Evolutionary conservation across 2,797 vertebrate species (phyloP), one percentile per base, ranked within the genome.

Genomic region (Kryptopterus vitreolus): DNA sequence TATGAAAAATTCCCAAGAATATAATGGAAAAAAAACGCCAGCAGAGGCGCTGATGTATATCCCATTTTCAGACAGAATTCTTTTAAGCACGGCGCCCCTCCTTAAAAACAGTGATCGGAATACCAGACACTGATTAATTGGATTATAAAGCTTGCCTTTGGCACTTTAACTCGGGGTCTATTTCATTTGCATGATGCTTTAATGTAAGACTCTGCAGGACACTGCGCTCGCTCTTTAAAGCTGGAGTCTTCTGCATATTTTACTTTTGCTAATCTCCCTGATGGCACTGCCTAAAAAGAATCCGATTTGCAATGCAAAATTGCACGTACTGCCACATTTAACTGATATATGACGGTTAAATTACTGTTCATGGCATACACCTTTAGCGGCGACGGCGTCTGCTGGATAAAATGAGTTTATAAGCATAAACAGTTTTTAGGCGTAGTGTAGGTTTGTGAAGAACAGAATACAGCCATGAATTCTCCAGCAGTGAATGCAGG

Each of bases 111-210:
- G 76, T 66, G 62, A 66, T 81, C 6, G 33, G 76, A 76, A 76
- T 79, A 69, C 86, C 89, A 90, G 88, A 90, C 81, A 53, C 87
- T 88, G 88, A 91, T 91, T 92, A 91, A 92, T 92, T 91, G 85
- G 91, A 92, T 92, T 90, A 90, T 87, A 33, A 82, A 77, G 76
- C 85, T 84, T 70, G 70, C 87, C 66, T 83, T 88, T 87, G 89
- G 90, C 73, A 16, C 83, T 80, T 85, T 62, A 87, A 88, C 88
- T 90, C 87, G 84, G 85, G 82, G 87, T 88, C 87, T 80, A 92
- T 88, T 88, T 90, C 76, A 90, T 93, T 92, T 91, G 87, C 85
- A 89, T 87, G 82, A 86, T 87, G 89, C 79, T 87, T 90, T 91
- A 92, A 91, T 91, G 90, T 90, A 77, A 79, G 66, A 75, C 80